Conservation (phyloP, 2,113 vertebrate species). For the Amphilophus citrinellus region DNA sequence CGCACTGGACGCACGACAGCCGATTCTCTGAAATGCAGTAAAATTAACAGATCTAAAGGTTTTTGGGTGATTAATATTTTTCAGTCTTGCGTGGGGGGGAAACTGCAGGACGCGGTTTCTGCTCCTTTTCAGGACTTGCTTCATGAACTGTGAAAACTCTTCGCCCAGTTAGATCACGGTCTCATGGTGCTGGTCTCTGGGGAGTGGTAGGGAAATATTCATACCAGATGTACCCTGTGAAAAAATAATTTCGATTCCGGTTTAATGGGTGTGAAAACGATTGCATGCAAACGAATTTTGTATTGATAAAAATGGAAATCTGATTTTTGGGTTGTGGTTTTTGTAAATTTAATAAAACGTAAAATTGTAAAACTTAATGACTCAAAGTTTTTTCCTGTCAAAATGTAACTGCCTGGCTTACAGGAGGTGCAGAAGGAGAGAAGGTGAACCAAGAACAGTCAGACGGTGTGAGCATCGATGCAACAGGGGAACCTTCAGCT, state of each 20-base stretch:
- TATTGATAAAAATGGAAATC: neutral
- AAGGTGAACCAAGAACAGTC: neutral
- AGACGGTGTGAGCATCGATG: neutral
- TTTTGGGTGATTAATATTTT: neutral
- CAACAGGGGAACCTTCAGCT: rapidly evolving
- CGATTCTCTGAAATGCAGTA: neutral
- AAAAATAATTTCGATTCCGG: too few relatives aligned
- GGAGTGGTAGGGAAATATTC: too few relatives aligned
- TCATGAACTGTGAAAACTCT: neutral
- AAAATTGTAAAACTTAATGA: neutral
- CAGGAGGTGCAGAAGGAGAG: rapidly evolving
- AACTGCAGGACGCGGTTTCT: neutral
- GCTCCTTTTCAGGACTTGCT: neutral
- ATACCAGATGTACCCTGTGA: neutral
- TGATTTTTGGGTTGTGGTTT: neutral
- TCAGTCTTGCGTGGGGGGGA: neutral
- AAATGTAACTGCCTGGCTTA: neutral
- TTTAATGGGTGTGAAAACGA: neutral
- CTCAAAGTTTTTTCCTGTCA: neutral
- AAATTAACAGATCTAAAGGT: neutral
- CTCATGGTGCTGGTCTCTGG: neutral
- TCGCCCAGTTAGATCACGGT: neutral
- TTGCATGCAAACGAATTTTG: neutral
- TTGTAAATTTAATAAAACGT: neutral
- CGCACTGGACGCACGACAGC: neutral